A percentile compares a stretch with the other conserved stretches of the same genome.
phyloP scores from a whole-genome alignment of 2,113 vertebrate genomes.

The Smithornis capensis region DNA sequence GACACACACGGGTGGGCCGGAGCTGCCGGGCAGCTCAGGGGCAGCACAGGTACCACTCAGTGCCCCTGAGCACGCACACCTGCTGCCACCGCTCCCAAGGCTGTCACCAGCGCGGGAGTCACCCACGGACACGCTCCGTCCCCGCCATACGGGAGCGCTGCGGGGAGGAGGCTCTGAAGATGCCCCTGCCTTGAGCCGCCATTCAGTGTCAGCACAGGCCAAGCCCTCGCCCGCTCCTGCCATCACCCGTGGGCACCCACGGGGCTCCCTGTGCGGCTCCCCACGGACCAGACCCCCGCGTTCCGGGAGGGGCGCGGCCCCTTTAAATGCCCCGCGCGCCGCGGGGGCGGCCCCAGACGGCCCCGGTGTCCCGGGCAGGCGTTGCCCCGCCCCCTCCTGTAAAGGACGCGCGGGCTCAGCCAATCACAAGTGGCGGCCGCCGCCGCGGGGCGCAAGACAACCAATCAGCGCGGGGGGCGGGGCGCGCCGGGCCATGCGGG shows the following conservation, averaged over 20 bases:
- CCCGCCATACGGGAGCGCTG: not conserved
- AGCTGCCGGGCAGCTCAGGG: not conserved
- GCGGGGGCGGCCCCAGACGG: constrained; percentile 37
- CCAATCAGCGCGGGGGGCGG: constrained; percentile 18
- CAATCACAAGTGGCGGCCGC: constrained; percentile 50
- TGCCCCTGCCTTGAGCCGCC: not conserved
- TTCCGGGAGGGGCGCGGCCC: not conserved
- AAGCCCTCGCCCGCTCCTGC: not conserved
- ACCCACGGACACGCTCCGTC: accelerated
- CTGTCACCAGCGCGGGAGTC: not conserved
- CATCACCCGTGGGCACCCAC: not conserved
- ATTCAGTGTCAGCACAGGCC: not conserved
- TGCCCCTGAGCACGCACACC: not conserved
- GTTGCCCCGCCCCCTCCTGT: not conserved
- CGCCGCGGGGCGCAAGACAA: not conserved
- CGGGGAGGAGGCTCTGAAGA: not conserved
- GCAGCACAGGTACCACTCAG: not conserved
- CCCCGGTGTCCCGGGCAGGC: not conserved
- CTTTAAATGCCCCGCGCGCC: constrained; percentile 39
- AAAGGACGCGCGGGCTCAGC: not conserved
- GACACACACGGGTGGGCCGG: not conserved
- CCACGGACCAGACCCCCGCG: accelerated
- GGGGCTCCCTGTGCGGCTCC: not conserved
- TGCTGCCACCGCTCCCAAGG: not conserved
- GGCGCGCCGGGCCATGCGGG: not conserved